phyloP scores from a whole-genome alignment of 2,888 invertebrate genomes.

The Euproctis similis region DNA sequence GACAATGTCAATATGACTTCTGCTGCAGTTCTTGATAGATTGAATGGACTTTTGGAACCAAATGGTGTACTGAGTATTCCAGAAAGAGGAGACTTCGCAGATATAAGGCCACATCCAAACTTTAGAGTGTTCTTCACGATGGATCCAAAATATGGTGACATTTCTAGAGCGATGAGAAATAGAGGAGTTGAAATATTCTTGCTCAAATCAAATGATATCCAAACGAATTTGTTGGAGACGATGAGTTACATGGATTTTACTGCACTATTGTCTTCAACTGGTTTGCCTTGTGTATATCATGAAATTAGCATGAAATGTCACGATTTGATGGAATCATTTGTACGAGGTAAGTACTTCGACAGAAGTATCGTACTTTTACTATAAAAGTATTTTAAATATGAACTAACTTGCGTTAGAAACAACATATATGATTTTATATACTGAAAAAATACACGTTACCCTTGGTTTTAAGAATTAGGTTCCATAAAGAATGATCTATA shows the following conservation, averaged over 20 bases:
- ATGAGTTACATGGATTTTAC: slow-evolving; percentile 59
- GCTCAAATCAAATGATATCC: slow-evolving; percentile 45
- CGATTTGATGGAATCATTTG: slow-evolving; percentile 53
- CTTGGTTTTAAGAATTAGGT: no score
- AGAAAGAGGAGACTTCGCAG: slow-evolving; percentile 90
- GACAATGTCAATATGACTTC: slow-evolving; percentile 98
- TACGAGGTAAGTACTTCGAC: slow-evolving; percentile 65
- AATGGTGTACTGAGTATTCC: slow-evolving; percentile 91
- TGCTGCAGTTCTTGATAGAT: slow-evolving; percentile 95
- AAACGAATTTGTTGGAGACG: slow-evolving; percentile 44
- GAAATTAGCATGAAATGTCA: slow-evolving; percentile 51
- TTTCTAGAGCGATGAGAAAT: slow-evolving; percentile 99
- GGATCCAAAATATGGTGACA: slow-evolving; percentile 96
- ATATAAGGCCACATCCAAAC: slow-evolving; percentile 89
- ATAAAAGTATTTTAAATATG: no score
- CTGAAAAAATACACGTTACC: no score
- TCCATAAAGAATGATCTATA: no score
- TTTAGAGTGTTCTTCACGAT: slow-evolving; percentile 96
- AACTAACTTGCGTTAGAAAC: no score
- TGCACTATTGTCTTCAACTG: slow-evolving; percentile 56
- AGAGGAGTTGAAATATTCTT: slow-evolving; percentile 92
- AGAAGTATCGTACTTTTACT: no score
- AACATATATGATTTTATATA: no score
- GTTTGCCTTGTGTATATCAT: slow-evolving; percentile 51
- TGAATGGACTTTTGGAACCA: slow-evolving; percentile 96